A percentile compares a stretch with the other conserved stretches of the same genome.
Evolutionary conservation across 2,113 vertebrate species (phyloP).

Genomic region (Syrrhaptes paradoxus): DNA sequence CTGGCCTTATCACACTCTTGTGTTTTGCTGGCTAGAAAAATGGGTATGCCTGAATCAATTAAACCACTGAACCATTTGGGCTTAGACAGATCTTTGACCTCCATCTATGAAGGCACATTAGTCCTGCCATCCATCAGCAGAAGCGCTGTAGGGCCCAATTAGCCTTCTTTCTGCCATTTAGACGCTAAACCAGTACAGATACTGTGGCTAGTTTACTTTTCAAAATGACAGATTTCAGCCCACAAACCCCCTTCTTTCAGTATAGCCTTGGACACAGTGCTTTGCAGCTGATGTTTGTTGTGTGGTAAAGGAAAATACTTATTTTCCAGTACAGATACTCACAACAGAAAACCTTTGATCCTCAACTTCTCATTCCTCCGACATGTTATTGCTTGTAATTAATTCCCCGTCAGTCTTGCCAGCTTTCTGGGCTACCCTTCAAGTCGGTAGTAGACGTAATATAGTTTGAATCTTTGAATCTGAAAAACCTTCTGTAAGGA

Average conservation of each 20-base stretch:
- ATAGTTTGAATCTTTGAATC: neutral
- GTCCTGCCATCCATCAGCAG: neutral
- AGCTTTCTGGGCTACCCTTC: neutral
- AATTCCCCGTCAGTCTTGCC: neutral
- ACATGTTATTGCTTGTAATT: neutral
- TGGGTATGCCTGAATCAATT: conserved; percentile 4
- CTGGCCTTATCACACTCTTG: neutral
- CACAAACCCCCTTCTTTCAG: neutral
- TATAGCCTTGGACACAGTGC: neutral
- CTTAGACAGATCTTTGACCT: conserved; percentile 25
- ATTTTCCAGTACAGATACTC: neutral
- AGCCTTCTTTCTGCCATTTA: neutral
- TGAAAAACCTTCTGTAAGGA: neutral
- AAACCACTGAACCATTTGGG: conserved; percentile 12
- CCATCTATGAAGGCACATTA: neutral
- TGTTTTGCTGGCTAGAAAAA: neutral
- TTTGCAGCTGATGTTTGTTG: neutral
- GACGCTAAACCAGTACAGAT: neutral
- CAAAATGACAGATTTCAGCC: neutral
- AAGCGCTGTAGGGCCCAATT: conserved; percentile 9
- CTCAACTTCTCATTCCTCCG: neutral
- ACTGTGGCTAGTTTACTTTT: neutral
- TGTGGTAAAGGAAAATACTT: neutral
- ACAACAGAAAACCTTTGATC: neutral
- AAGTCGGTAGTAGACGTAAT: neutral